Conservation (phyloP, 1,140 invertebrate genomes). For the Calycopis cecrops region DNA sequence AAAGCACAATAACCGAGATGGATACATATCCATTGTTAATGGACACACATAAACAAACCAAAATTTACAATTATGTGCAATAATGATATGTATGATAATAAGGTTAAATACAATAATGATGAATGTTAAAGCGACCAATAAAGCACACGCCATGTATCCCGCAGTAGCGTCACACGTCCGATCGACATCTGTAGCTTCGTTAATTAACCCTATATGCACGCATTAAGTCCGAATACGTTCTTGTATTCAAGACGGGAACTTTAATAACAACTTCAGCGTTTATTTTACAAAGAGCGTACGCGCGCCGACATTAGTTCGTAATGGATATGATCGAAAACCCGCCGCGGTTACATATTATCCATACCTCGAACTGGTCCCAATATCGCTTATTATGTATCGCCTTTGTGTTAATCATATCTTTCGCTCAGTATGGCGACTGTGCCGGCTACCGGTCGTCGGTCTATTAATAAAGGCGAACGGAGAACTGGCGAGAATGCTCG, state of each 20-base stretch:
- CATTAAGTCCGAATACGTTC: constrained; percentile 20
- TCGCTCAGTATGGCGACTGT: constrained; percentile 56
- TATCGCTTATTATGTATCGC: constrained; percentile 69
- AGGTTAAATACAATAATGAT: background rate
- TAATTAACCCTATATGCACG: constrained; percentile 36
- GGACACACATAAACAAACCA: background rate
- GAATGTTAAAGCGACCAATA: background rate
- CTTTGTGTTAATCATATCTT: constrained; percentile 71
- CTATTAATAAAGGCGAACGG: constrained; percentile 66
- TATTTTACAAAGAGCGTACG: constrained; percentile 27
- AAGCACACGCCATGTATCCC: constrained; percentile 14
- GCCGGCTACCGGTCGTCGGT: constrained; percentile 57
- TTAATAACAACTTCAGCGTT: background rate
- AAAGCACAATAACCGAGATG: constrained; percentile 12
- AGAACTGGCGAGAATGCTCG: constrained; percentile 49
- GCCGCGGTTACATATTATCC: constrained; percentile 55
- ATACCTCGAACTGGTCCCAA: constrained; percentile 63
- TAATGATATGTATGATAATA: too few relatives aligned
- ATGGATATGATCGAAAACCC: constrained; percentile 55
- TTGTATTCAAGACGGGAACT: background rate
- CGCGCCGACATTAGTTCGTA: constrained; percentile 37
- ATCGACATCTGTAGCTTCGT: constrained; percentile 32
- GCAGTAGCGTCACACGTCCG: constrained; percentile 34
- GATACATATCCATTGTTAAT: background rate
- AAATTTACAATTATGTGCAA: too few relatives aligned